Percentiles rank a stretch among this genome's conserved stretches.
Evolutionary conservation across 2,113 vertebrate species (phyloP).

Genomic region (Podarcis muralis): DNA sequence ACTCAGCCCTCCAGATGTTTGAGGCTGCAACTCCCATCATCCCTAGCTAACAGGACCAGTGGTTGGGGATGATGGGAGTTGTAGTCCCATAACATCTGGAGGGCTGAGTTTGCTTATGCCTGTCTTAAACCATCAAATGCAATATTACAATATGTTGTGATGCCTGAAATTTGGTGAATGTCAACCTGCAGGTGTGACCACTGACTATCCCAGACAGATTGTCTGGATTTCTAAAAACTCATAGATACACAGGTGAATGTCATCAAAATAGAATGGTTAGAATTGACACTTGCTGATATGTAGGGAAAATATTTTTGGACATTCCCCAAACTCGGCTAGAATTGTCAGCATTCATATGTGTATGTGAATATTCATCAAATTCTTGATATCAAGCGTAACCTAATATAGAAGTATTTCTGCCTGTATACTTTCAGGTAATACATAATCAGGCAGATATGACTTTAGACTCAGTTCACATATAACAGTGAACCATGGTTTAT

Average conservation of each 20-base stretch:
- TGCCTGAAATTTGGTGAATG: not conserved
- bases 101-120: too few relatives aligned
- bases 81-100: too few relatives aligned
- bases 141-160: not conserved
- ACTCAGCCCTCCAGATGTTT: too few relatives aligned
- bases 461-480: not conserved
- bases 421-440: not conserved
- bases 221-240: not conserved
- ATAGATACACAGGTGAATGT: not conserved
- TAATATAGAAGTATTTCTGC: not conserved
- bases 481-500: too few relatives aligned
- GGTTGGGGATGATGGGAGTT: too few relatives aligned
- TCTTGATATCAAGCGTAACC: not conserved
- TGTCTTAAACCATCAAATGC: too few relatives aligned
- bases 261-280: too few relatives aligned
- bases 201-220: not conserved
- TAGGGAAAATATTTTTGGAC: not conserved
- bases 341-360: not conserved
- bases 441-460: not conserved
- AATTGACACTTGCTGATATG: too few relatives aligned
- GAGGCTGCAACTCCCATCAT: too few relatives aligned
- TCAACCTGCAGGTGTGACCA: too few relatives aligned
- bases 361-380: not conserved
- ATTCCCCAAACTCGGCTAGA: not conserved
- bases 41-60: too few relatives aligned